Evolutionary conservation across 2,888 invertebrate genomes (phyloP), one percentile per base, ranked within the genome.

Genomic region (Orchestes rusci): DNA sequence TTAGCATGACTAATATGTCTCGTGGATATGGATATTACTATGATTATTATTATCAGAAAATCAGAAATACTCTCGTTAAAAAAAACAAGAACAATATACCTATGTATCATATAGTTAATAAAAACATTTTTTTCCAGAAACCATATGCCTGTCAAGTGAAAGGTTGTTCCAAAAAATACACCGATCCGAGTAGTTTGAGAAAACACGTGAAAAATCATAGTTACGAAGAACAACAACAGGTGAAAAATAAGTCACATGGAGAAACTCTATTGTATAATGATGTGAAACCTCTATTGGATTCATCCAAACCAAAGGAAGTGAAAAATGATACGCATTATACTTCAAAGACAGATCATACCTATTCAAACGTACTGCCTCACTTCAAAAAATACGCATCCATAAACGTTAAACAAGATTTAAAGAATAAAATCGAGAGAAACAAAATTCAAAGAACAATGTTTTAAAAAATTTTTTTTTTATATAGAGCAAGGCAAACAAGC

Each of bases 81-180:
- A n/a, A n/a, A n/a, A n/a, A n/a, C n/a, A n/a, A n/a, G n/a, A n/a
- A n/a, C n/a, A n/a, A n/a, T n/a, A n/a, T n/a, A n/a, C n/a, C n/a
- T n/a, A n/a, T n/a, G n/a, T n/a, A n/a, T n/a, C n/a, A n/a, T n/a
- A n/a, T n/a, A n/a, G n/a, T n/a, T n/a, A n/a, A n/a, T n/a, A n/a
- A n/a, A n/a, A n/a, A n/a, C n/a, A n/a, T n/a, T n/a, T n/a, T 2
- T 35, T 31, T 35, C 12, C 16, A 94, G 87, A 89, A 92, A 70
- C 94, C 94, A 0, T 94, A 93, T 68, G 89, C 88, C 1, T 94
- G 94, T 57, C 89, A 90, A 58, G 82, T 89, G 13, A 70, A 74
- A 1, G 92, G 91, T 1, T 94, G 94, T 62, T 80, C 79, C 4
- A 94, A 94, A 66, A 80, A 91, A 27, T 94, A 94, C 71, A 94